Evolutionary conservation across 2,888 invertebrate genomes (phyloP).

Genomic region (Archips xylosteana): DNA sequence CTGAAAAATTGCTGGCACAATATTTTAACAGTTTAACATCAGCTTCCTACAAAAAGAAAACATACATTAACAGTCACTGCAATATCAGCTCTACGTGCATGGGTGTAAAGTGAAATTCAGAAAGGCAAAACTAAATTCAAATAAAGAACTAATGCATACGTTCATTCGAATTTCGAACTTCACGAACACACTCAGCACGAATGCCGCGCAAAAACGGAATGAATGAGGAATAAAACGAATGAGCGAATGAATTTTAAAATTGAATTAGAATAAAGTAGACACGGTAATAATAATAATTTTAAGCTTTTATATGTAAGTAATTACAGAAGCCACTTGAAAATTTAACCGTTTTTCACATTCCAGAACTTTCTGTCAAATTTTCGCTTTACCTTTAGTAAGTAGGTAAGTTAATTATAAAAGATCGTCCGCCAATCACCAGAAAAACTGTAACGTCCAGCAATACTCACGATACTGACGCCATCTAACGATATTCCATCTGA

Average conservation of each 20-base stretch:
- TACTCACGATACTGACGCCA: no score
- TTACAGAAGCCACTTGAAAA: no score
- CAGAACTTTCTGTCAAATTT: no score
- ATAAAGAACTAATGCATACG: constrained; percentile 35
- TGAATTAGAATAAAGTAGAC: constrained; percentile 9
- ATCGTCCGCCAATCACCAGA: no score
- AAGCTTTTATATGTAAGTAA: no score
- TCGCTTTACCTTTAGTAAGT: no score
- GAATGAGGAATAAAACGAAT: constrained; percentile 31
- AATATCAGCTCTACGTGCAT: not conserved
- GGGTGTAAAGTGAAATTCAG: constrained; percentile 4
- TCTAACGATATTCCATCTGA: no score
- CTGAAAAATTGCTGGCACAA: constrained; percentile 1
- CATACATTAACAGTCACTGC: not conserved
- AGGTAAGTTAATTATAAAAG: no score
- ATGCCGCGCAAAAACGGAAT: constrained; percentile 20
- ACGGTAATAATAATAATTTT: not conserved
- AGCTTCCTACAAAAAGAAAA: not conserved
- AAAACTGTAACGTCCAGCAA: no score
- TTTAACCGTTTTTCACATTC: no score
- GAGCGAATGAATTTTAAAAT: constrained; percentile 37
- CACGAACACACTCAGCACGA: constrained; percentile 25
- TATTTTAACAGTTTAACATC: constrained; percentile 1
- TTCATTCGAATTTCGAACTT: constrained; percentile 39
- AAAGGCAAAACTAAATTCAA: constrained; percentile 10